Base-by-base conservation (phyloP, 2,113 vertebrate genomes). In the Myrmecophaga tridactyla region DNA sequence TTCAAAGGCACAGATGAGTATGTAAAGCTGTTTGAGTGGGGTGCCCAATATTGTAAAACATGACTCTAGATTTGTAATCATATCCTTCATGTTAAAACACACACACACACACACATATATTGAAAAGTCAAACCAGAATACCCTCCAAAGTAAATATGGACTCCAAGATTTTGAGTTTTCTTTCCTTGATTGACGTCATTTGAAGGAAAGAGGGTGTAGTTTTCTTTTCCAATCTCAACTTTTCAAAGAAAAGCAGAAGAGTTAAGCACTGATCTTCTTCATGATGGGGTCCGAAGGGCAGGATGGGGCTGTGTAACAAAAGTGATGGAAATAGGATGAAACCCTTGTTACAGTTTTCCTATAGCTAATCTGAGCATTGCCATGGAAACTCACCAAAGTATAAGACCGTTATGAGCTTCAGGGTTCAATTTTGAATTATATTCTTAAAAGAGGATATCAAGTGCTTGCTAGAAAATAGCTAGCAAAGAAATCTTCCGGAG, bases 361-460 rank as follows among this genome's bases (percentile, higher is more conserved):
- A 72, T 81, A 92, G 76, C 53, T 51, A 95, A 93, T 92, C 94
- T 67, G 80, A 65, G 13, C 2, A 88, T 96, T 97, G 86, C 92
- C 94, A 94, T 94, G 86, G 96, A 75, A 96, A 96, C 92, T 85
- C 51, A 36, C 77, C n/a, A 88, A 70, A 9, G 43, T 82, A 48
- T 43, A 48, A 77, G 67, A 63, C 94, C 82, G 43, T 48, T 78
- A 85, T 89, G 77, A 81, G 53, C 86, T 96, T 94, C 65, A 78
- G 73, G 86, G 31, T 82, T 48, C 43, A 62, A 90, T 90, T 91
- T 94, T n/a, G 82, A 77, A 46, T 86, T 90, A 56, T 48, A 48
- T 78, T 92, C 75, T 81, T 94, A 70, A 75, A 92, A 88, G 17
- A 88, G 34, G 53, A 72, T 65, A 94, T 86, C 77, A 75, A 90